Evolutionary conservation across 2,888 invertebrate species (phyloP).

Genomic region (Drosophila seclusa): DNA sequence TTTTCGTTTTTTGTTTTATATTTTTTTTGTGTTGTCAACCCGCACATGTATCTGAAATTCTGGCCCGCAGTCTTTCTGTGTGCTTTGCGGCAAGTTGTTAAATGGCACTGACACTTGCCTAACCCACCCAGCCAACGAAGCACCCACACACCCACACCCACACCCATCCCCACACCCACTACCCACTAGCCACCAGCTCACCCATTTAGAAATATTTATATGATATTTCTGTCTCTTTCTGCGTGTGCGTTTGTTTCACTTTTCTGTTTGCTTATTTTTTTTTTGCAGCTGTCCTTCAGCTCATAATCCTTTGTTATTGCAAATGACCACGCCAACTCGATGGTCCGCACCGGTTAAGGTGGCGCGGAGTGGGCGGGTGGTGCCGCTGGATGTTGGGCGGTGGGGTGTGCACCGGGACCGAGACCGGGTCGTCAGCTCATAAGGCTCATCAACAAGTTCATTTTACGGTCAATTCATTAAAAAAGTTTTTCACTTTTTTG

Average conservation of each 20-base stretch:
- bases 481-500: slow-evolving; percentile 58
- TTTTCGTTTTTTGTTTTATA: slow-evolving; percentile 4
- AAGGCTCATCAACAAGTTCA: slow-evolving; percentile 80
- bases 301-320: slow-evolving; percentile 80
- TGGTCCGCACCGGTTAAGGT: slow-evolving; percentile 53
- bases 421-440: slow-evolving; percentile 60
- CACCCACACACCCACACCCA: background rate
- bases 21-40: slow-evolving; percentile 23
- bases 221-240: slow-evolving; percentile 27
- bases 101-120: slow-evolving; percentile 75
- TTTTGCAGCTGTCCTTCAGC: slow-evolving; percentile 72
- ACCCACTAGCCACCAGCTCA: background rate
- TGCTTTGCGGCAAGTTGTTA: slow-evolving; percentile 71
- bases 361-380: background rate
- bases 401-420: slow-evolving; percentile 6
- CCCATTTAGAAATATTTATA: slow-evolving; percentile 75
- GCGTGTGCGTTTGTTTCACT: slow-evolving; percentile 15
- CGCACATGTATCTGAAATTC: slow-evolving; percentile 38
- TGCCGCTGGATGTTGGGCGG: background rate
- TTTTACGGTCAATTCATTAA: slow-evolving; percentile 78
- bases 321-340: slow-evolving; percentile 77
- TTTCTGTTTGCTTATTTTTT: slow-evolving; percentile 32
- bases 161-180: background rate
- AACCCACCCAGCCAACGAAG: slow-evolving; percentile 1
- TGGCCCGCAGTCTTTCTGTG: slow-evolving; percentile 32